These are phyloP conservation scores for Siderastrea siderea DNA, from an alignment of 92 coral and sea anemone genomes.

Conservation along the genomic window DNA sequence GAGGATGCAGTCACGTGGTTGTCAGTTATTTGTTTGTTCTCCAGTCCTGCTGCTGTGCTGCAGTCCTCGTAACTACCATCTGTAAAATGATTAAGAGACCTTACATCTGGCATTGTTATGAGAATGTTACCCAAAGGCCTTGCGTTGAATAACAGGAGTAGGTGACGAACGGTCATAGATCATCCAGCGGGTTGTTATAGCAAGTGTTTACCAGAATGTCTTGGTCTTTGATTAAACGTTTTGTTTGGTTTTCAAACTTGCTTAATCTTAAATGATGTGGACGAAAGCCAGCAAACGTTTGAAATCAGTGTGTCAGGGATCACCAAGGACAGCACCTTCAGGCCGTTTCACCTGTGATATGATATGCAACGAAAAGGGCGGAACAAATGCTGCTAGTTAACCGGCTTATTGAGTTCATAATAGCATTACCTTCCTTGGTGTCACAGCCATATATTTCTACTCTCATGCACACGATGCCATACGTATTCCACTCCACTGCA, in stretches of 20 bases:
- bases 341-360: too few relatives aligned
- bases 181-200: too few relatives aligned
- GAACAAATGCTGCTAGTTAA: not conserved
- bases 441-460: constrained; percentile 91
- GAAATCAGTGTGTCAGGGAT: too few relatives aligned
- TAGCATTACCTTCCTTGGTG: constrained; percentile 39
- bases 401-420: too few relatives aligned
- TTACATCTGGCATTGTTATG: not conserved
- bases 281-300: too few relatives aligned
- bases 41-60: constrained; percentile 76
- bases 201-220: too few relatives aligned
- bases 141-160: too few relatives aligned
- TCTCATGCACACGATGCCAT: constrained; percentile 90
- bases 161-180: too few relatives aligned
- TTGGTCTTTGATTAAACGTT: too few relatives aligned
- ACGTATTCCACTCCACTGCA: constrained; percentile 81
- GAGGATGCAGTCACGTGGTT: constrained; percentile 80
- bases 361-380: too few relatives aligned
- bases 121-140: too few relatives aligned
- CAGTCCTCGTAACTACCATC: constrained; percentile 70
- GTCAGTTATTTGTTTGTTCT: constrained; percentile 67
- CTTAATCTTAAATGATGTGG: not conserved
- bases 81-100: not conserved
- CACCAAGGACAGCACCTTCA: too few relatives aligned
- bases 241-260: not conserved